Evolutionary conservation across 2,797 vertebrate species (phyloP).

Genomic region (Rhinoraja longicauda): DNA sequence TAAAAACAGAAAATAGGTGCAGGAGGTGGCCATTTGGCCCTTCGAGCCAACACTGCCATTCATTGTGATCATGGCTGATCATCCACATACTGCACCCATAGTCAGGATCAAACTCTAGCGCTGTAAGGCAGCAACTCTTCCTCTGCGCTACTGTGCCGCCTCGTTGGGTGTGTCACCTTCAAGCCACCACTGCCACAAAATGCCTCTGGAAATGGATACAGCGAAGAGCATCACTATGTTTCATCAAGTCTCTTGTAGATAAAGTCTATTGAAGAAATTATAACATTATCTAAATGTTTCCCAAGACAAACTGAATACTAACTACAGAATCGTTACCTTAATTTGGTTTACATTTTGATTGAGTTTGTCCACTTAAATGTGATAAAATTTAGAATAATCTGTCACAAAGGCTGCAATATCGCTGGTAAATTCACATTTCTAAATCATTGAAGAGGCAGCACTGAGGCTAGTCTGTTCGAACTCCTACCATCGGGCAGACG

Average conservation of each 20-base stretch:
- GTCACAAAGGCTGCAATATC: not conserved
- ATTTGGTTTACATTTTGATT: not conserved
- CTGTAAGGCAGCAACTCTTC: too few relatives aligned
- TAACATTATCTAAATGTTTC: not conserved
- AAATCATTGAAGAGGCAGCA: not conserved
- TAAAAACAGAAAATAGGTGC: too few relatives aligned
- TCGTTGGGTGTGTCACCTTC: not conserved
- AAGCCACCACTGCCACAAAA: not conserved
- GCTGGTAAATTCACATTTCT: not conserved
- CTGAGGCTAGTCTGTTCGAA: too few relatives aligned
- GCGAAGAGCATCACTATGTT: not conserved
- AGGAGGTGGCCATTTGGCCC: too few relatives aligned
- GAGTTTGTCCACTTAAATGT: not conserved
- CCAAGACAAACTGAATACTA: not conserved
- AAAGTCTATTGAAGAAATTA: not conserved
- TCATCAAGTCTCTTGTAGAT: not conserved
- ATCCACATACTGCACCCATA: too few relatives aligned
- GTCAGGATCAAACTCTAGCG: too few relatives aligned
- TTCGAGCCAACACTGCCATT: too few relatives aligned
- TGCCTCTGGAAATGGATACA: not conserved
- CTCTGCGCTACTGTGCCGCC: too few relatives aligned
- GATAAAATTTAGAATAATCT: not conserved
- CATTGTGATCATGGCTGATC: too few relatives aligned
- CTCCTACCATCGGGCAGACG: too few relatives aligned
- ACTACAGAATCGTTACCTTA: not conserved